Percentiles rank a stretch among this genome's conserved stretches.
Evolutionary conservation across 1,140 invertebrate species (phyloP).

Genomic region (Drosophila obscura): DNA sequence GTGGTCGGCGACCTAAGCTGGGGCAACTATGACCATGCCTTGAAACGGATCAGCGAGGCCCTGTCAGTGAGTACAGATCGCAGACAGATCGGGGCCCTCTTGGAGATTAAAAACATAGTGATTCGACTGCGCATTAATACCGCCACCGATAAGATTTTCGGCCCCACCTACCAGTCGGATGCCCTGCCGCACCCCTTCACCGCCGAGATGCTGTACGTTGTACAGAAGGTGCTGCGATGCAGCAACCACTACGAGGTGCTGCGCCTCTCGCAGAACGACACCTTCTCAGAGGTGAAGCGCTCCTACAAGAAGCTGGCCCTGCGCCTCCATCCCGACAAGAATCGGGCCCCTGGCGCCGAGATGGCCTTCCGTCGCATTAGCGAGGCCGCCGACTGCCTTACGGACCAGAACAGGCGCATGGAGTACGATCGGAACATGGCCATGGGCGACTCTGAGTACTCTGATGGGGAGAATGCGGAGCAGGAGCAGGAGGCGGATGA

Average conservation of each 20-base stretch:
- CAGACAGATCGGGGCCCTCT: conserved; percentile 29
- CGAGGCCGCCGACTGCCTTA: conserved; percentile 97
- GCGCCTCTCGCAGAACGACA: conserved; percentile 94
- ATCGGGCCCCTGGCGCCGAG: conserved; percentile 96
- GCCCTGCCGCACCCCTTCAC: conserved; percentile 58
- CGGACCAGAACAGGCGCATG: conserved; percentile 95
- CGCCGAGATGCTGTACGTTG: conserved; percentile 86
- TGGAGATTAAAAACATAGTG: conserved; percentile 65
- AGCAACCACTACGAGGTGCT: conserved; percentile 99
- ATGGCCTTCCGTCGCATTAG: conserved; percentile 97
- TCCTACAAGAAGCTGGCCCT: conserved; percentile 97
- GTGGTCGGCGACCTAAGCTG: conserved; percentile 41
- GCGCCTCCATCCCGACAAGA: conserved; percentile 99
- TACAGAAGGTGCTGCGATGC: conserved; percentile 87
- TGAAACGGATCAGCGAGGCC: conserved; percentile 43
- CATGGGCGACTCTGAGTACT: conserved; percentile 81
- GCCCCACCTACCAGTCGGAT: conserved; percentile 51
- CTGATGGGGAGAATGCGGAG: neutral
- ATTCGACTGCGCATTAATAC: conserved; percentile 39
- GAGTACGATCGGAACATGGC: conserved; percentile 91
- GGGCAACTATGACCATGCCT: conserved; percentile 55
- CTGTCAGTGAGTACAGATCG: conserved; percentile 21
- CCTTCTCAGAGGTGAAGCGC: conserved; percentile 97
- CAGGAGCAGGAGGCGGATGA: neutral
- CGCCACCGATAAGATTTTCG: conserved; percentile 28